A percentile compares a stretch with the other conserved stretches of the same genome.
Evolutionary conservation across 2,888 invertebrate species (phyloP).

Genomic region (Ernsta delagoae): DNA sequence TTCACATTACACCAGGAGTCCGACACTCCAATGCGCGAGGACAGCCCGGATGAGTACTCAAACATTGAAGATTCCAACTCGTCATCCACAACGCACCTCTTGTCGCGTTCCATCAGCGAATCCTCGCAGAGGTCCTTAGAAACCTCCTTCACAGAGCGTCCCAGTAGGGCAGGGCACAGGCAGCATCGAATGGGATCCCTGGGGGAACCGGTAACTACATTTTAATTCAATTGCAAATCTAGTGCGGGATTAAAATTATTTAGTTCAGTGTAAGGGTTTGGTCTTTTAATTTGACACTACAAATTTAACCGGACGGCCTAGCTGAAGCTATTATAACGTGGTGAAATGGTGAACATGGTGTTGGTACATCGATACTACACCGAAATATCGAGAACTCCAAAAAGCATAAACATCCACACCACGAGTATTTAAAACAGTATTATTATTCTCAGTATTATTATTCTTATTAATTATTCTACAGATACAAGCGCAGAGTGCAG

Average conservation of each 20-base stretch:
- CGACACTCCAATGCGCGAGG: constrained; percentile 73
- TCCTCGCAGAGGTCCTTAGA: constrained; percentile 66
- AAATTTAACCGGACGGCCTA: no score
- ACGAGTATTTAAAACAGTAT: no score
- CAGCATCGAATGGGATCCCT: constrained; percentile 64
- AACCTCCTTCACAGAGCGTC: constrained; percentile 69
- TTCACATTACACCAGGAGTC: constrained; percentile 59
- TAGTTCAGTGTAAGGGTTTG: no score
- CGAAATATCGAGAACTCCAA: no score
- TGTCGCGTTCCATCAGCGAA: constrained; percentile 70
- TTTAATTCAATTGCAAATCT: no score
- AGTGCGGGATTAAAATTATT: no score
- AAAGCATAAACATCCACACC: no score
- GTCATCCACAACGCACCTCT: constrained; percentile 72
- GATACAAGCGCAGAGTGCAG: constrained; percentile 58
- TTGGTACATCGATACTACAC: no score
- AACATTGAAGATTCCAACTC: constrained; percentile 75
- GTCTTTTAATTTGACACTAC: no score
- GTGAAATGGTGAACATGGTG: no score
- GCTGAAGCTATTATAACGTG: no score
- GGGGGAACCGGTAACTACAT: constrained; percentile 59
- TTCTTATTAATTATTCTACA: constrained; percentile 48
- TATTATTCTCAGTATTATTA: no score
- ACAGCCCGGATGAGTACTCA: constrained; percentile 74
- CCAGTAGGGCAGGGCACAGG: constrained; percentile 48